These are phyloP conservation scores for Catocala fraxini DNA, from an alignment of 2,888 invertebrate genomes.

Conservation along the genomic window DNA sequence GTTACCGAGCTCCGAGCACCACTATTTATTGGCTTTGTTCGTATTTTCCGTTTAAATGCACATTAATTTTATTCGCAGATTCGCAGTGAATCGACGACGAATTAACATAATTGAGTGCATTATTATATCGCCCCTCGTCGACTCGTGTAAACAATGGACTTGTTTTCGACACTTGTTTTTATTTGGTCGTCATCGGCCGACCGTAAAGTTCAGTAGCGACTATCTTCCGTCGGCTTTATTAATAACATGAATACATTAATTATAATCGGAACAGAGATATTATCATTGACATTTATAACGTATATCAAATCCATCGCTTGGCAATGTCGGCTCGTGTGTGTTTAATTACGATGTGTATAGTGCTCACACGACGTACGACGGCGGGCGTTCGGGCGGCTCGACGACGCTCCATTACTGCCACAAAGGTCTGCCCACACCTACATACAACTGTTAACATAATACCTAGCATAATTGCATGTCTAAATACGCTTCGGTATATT, in stretches of 20 bases:
- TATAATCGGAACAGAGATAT: constrained; percentile 19
- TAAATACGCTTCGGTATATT: constrained; percentile 37
- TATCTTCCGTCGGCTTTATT: constrained; percentile 21
- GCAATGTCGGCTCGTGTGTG: constrained; percentile 12
- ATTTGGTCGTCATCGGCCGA: constrained; percentile 43
- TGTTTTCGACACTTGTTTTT: constrained; percentile 56
- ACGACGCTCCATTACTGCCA: constrained; percentile 48
- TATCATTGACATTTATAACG: constrained; percentile 25
- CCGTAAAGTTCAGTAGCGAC: constrained; percentile 26
- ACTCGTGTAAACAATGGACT: constrained; percentile 57
- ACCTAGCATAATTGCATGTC: constrained; percentile 34
- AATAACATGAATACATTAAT: constrained; percentile 23
- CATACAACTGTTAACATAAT: constrained; percentile 35
- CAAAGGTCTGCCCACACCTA: constrained; percentile 43
- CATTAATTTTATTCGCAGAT: constrained; percentile 85
- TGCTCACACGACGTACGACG: constrained; percentile 39
- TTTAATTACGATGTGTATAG: constrained; percentile 56
- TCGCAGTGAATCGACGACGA: constrained; percentile 79
- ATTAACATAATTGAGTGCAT: constrained; percentile 84
- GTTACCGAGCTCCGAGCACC: constrained; percentile 71
- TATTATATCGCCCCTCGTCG: constrained; percentile 71
- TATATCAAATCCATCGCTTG: constrained; percentile 19
- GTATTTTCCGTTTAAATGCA: constrained; percentile 83
- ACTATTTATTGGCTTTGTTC: constrained; percentile 81
- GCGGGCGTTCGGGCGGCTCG: neutral